Evolutionary conservation across 2,113 vertebrate species (phyloP).

Genomic region (Sialia sialis): DNA sequence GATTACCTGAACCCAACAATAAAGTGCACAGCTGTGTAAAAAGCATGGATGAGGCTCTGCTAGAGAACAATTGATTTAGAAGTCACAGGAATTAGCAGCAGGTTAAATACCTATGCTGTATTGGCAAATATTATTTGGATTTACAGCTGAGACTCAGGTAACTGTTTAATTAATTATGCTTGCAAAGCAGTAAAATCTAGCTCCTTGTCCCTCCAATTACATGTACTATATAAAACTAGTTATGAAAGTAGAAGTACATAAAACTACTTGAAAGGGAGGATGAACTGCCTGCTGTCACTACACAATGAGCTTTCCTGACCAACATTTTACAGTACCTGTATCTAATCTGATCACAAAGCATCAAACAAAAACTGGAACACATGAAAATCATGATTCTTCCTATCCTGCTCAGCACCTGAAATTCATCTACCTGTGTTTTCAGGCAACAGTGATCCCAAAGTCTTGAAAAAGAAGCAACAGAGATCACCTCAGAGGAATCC

Average conservation of each 20-base stretch:
- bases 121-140: slow-evolving; percentile 1
- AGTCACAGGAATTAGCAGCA: neutral
- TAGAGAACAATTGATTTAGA: neutral
- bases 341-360: neutral
- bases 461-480: neutral
- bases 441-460: neutral
- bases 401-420: neutral
- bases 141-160: neutral
- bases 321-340: neutral
- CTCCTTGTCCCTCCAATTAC: neutral
- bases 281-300: neutral
- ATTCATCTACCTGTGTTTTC: neutral
- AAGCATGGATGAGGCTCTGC: neutral
- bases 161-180: neutral
- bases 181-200: neutral
- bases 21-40: neutral
- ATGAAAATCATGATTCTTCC: neutral
- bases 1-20: neutral
- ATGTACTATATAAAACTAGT: neutral
- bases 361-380: neutral
- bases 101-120: neutral
- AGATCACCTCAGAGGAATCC: neutral
- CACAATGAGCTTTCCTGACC: neutral
- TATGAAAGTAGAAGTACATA: neutral
- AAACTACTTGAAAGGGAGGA: neutral